Conservation (phyloP, 2,888 invertebrate species). For the Alsophila aescularia region DNA sequence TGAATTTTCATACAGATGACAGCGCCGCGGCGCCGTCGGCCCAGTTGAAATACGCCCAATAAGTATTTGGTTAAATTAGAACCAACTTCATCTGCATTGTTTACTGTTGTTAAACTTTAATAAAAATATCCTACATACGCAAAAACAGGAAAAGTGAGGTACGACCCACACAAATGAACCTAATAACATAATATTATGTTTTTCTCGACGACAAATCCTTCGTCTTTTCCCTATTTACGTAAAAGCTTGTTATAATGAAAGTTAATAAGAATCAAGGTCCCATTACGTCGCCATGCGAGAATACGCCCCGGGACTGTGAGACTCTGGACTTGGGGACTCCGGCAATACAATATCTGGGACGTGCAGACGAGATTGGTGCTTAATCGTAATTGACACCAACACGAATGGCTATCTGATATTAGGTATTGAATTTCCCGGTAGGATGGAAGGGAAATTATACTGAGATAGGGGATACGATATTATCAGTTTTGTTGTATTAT, state of each 20-base stretch:
- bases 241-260: conserved; percentile 24
- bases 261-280: conserved; percentile 30
- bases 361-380: conserved; percentile 31
- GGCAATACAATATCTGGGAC: conserved; percentile 33
- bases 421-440: conserved; percentile 26
- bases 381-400: conserved; percentile 42
- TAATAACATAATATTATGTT: conserved; percentile 7
- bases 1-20: too few species aligned
- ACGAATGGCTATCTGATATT: conserved; percentile 38
- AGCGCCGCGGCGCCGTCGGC: too few species aligned
- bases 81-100: too few species aligned
- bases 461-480: conserved; percentile 7
- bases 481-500: background rate
- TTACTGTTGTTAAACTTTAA: too few species aligned
- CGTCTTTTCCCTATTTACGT: conserved; percentile 24
- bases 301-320: conserved; percentile 10
- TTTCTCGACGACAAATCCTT: conserved; percentile 13
- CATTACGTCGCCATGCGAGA: conserved; percentile 33
- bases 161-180: background rate
- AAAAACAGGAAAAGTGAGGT: background rate
- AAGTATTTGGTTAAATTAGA: too few species aligned
- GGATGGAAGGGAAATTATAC: conserved; percentile 27
- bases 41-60: too few species aligned
- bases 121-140: background rate
- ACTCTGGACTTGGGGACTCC: background rate